phyloP scores from a whole-genome alignment of 1,140 invertebrate genomes.

The Ptiloglossa arizonensis region DNA sequence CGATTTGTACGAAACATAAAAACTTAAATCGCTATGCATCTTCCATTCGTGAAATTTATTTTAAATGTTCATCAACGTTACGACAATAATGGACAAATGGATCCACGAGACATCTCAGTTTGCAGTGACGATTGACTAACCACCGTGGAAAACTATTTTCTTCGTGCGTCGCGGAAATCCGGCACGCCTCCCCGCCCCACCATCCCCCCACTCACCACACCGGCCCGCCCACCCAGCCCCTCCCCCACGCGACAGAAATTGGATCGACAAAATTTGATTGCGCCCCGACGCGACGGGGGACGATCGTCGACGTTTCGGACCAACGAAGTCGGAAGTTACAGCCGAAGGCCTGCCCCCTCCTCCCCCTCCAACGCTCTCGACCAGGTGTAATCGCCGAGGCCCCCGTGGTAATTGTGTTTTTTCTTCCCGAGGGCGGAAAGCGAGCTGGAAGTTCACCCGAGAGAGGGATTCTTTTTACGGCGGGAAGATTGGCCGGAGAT shows the following conservation, averaged over 20 bases:
- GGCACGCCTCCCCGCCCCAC: no score
- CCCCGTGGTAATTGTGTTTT: not conserved
- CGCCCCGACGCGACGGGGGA: no score
- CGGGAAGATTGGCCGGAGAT: slow-evolving; percentile 15
- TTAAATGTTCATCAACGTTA: no score
- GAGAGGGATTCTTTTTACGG: not conserved
- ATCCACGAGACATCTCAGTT: not conserved
- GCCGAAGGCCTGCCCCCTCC: no score
- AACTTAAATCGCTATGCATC: no score
- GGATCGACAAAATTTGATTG: slow-evolving; percentile 5
- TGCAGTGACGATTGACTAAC: not conserved
- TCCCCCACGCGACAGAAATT: not conserved
- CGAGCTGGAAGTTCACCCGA: not conserved
- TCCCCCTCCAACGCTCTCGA: no score
- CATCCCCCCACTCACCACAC: no score
- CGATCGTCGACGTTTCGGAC: no score
- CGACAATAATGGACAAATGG: slow-evolving; percentile 25
- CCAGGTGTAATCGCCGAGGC: not conserved
- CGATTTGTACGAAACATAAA: no score
- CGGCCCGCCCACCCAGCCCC: no score
- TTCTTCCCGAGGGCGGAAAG: not conserved
- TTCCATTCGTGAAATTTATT: no score
- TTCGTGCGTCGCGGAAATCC: not conserved
- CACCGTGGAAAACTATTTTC: not conserved
- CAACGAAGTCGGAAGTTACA: not conserved